These are phyloP conservation scores for Rhagologus leucostigma DNA, from an alignment of 2,113 vertebrate genomes.

Conservation along the genomic window DNA sequence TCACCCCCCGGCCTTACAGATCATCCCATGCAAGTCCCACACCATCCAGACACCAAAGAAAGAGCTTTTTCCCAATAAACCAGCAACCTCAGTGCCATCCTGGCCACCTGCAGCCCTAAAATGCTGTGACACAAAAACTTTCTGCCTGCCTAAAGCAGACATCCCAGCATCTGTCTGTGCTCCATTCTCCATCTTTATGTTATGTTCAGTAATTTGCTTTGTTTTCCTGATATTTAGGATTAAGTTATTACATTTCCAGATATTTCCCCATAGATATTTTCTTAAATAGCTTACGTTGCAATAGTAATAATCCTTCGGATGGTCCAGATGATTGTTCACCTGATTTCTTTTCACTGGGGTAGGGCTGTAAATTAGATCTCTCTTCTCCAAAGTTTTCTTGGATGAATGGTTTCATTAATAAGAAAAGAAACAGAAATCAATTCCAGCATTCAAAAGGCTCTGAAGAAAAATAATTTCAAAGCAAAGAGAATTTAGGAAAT, in stretches of 20 bases:
- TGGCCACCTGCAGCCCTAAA: background rate
- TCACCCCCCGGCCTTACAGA: background rate
- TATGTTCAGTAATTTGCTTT: background rate
- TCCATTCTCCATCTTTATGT: background rate
- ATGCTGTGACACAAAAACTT: background rate
- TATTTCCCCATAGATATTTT: conserved; percentile 21
- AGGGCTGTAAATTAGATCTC: conserved; percentile 51
- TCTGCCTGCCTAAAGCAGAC: background rate
- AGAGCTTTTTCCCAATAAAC: background rate
- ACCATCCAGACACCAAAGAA: background rate
- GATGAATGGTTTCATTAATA: conserved; percentile 55
- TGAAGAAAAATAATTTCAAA: conserved; percentile 7
- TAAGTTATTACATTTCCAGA: conserved; percentile 33
- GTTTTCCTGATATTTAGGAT: conserved; percentile 22
- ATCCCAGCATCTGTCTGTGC: rapidly evolving
- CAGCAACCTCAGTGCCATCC: background rate
- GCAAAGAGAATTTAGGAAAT: background rate
- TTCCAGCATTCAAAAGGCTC: conserved; percentile 17
- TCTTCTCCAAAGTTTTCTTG: conserved; percentile 26
- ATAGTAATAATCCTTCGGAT: conserved; percentile 28
- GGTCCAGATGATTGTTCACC: conserved; percentile 31
- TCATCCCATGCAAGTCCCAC: no score
- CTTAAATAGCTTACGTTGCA: conserved; percentile 16
- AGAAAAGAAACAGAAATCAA: conserved; percentile 13
- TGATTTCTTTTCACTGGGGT: conserved; percentile 34